Conservation (phyloP, 2,888 invertebrate species). For the Atrina japonica region DNA sequence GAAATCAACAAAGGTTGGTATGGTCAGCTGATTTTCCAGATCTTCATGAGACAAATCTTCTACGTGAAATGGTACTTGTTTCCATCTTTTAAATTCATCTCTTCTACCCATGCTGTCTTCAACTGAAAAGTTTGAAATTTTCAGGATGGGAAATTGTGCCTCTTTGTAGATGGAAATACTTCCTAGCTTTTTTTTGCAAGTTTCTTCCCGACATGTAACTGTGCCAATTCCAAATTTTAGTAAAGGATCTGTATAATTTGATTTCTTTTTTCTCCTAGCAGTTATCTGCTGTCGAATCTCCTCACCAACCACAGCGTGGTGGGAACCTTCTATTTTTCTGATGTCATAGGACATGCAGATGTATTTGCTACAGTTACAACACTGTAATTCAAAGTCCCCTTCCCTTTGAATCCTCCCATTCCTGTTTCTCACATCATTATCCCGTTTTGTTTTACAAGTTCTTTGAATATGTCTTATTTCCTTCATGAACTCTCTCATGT, state of each 20-base stretch:
- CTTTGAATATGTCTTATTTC: constrained; percentile 56
- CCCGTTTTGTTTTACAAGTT: constrained; percentile 57
- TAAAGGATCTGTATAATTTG: constrained; percentile 38
- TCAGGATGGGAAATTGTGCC: constrained; percentile 60
- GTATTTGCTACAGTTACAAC: constrained; percentile 66
- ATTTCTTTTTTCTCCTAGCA: constrained; percentile 32
- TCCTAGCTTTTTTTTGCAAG: constrained; percentile 62
- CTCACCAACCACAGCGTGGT: constrained; percentile 67
- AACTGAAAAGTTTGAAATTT: constrained; percentile 59
- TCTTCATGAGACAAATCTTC: constrained; percentile 48
- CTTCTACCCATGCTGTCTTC: constrained; percentile 57
- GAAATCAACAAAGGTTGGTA: too few species aligned
- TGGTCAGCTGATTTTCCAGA: constrained; percentile 4
- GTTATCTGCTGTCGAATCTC: constrained; percentile 49
- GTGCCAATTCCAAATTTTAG: constrained; percentile 51
- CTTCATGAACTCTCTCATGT: constrained; percentile 45
- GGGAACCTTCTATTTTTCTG: constrained; percentile 61
- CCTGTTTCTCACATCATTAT: constrained; percentile 48
- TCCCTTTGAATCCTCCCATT: constrained; percentile 35
- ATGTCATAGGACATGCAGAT: constrained; percentile 70
- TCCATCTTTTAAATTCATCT: constrained; percentile 60
- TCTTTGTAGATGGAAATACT: constrained; percentile 50
- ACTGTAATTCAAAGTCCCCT: constrained; percentile 66
- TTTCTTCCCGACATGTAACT: constrained; percentile 49
- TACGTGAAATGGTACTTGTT: constrained; percentile 56